These are phyloP conservation scores for Eulacestoma nigropectus DNA, from an alignment of 2,113 vertebrate genomes.

Conservation along the genomic window DNA sequence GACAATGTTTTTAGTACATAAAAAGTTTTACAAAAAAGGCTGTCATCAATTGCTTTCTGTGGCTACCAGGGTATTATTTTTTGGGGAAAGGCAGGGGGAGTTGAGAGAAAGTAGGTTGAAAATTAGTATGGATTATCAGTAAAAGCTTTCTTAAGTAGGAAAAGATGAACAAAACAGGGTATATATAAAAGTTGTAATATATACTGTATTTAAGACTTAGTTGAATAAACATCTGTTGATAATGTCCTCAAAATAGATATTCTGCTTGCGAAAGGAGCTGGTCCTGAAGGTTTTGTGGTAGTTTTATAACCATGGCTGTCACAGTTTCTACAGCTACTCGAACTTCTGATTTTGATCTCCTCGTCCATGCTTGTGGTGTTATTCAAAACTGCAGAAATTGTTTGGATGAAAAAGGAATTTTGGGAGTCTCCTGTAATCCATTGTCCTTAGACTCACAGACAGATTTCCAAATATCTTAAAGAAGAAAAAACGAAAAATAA, in stretches of 20 bases:
- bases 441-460: neutral
- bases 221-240: neutral
- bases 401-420: neutral
- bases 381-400: neutral
- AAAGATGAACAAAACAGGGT: neutral
- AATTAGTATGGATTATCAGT: neutral
- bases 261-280: neutral
- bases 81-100: accelerated
- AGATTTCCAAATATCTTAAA: neutral
- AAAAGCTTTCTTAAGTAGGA: neutral
- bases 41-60: neutral
- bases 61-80: neutral
- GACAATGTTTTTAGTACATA: neutral
- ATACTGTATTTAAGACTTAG: neutral
- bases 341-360: neutral
- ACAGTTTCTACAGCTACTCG: neutral
- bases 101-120: neutral
- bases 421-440: neutral
- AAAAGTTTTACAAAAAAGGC: neutral
- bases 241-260: neutral
- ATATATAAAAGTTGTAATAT: neutral
- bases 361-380: neutral
- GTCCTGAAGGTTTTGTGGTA: neutral
- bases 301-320: neutral
- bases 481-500: neutral